phyloP scores from a whole-genome alignment of 2,797 vertebrate genomes.

The Danio albolineatus region DNA sequence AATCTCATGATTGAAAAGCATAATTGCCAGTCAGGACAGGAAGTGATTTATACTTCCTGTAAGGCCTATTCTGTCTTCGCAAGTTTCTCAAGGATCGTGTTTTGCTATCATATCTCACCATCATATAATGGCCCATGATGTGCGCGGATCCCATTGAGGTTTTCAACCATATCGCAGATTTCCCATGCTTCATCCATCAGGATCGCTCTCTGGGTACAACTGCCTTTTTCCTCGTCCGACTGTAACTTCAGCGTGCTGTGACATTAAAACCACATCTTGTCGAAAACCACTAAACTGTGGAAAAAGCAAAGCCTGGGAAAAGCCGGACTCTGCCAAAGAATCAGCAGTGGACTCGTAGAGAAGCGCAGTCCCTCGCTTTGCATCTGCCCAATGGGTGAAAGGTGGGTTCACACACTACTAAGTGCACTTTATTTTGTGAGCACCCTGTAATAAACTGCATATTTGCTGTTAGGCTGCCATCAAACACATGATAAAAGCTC shows the following conservation, averaged over 20 bases:
- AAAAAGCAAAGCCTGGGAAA: conserved; percentile 76
- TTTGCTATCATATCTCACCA: conserved; percentile 38
- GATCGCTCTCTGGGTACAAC: conserved; percentile 51
- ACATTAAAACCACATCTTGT: conserved; percentile 72
- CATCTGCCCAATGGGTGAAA: conserved; percentile 53
- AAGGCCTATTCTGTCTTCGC: conserved; percentile 16
- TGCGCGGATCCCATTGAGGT: conserved; percentile 58
- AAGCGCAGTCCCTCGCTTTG: conserved; percentile 38
- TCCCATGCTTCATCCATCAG: conserved; percentile 58
- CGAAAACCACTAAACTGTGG: conserved; percentile 64
- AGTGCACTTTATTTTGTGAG: not conserved
- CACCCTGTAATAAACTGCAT: conserved; percentile 19
- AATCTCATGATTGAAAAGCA: not conserved
- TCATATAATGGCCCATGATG: conserved; percentile 56
- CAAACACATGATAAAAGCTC: conserved; percentile 47
- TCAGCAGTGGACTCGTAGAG: conserved; percentile 56
- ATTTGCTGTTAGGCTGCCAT: conserved; percentile 36
- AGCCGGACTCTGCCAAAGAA: conserved; percentile 53
- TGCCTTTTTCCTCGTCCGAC: conserved; percentile 33
- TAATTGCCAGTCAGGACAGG: conserved; percentile 5
- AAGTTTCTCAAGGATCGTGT: conserved; percentile 33
- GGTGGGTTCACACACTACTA: conserved; percentile 38
- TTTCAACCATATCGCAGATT: conserved; percentile 48
- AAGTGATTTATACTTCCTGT: conserved; percentile 34
- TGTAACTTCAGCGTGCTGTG: conserved; percentile 61